Evolutionary conservation across 2,797 vertebrate genomes (phyloP).

Genomic region (Crocodylus rhombifer): DNA sequence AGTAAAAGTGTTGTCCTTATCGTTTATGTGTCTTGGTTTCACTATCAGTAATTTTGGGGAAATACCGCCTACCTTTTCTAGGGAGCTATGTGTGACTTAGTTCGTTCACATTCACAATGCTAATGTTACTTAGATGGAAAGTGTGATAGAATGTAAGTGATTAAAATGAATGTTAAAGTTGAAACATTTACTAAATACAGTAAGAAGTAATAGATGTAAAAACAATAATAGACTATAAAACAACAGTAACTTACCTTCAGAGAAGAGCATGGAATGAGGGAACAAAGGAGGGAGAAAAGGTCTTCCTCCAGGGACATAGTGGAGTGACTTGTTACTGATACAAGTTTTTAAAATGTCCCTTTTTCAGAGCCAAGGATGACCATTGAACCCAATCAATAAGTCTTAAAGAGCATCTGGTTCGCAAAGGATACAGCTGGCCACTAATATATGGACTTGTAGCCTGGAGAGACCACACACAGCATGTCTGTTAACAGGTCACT

Average conservation of each 20-base stretch:
- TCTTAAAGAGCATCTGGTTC: neutral
- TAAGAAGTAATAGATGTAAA: neutral
- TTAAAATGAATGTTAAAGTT: neutral
- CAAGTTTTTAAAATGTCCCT: neutral
- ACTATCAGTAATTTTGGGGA: neutral
- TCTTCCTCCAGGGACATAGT: neutral
- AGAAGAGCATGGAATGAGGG: neutral
- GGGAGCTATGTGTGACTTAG: neutral
- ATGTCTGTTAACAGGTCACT: conserved; percentile 37
- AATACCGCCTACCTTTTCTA: neutral
- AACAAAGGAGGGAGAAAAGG: neutral
- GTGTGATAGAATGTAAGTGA: neutral
- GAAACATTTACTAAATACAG: neutral
- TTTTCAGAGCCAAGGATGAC: neutral
- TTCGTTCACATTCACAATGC: neutral
- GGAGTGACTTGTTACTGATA: neutral
- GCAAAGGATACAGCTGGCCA: conserved; percentile 22
- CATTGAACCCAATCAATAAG: neutral
- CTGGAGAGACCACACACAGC: conserved; percentile 37
- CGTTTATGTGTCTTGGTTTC: neutral
- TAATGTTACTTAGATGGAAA: neutral
- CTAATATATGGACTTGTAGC: neutral
- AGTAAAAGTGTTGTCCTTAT: neutral
- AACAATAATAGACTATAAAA: neutral
- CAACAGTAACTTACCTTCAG: neutral